A percentile compares a stretch with the other conserved stretches of the same genome.
phyloP scores from a whole-genome alignment of 2,888 invertebrate species.

The Eupithecia pulchellata region DNA sequence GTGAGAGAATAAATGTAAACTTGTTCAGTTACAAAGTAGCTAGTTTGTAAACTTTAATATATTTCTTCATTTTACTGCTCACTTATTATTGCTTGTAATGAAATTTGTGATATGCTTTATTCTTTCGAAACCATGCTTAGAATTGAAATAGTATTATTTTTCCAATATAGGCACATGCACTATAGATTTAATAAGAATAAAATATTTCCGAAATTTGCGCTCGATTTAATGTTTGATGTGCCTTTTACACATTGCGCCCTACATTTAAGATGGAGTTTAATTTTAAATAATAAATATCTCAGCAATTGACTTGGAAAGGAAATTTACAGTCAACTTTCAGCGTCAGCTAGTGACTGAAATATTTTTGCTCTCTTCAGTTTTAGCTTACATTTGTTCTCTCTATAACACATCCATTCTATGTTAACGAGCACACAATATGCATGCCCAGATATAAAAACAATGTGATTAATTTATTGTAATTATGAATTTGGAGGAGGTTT shows the following conservation, averaged over 20 bases:
- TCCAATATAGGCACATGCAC: no score
- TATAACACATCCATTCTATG: conserved; percentile 34
- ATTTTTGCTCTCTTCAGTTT: not conserved
- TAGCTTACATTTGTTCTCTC: conserved; percentile 30
- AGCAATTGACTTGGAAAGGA: not conserved
- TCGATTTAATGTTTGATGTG: not conserved
- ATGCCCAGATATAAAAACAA: conserved; percentile 62
- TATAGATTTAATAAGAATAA: not conserved
- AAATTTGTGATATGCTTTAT: not conserved
- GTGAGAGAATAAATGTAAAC: conserved; percentile 31
- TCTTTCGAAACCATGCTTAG: not conserved
- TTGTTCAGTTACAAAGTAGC: not conserved
- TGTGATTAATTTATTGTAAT: conserved; percentile 50
- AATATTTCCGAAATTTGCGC: not conserved
- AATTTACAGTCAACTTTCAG: not conserved
- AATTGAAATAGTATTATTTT: not conserved
- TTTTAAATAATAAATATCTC: not conserved
- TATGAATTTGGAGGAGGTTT: conserved; percentile 38
- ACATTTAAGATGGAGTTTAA: not conserved
- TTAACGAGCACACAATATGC: conserved; percentile 59
- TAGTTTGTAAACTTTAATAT: not conserved
- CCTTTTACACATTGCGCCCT: not conserved
- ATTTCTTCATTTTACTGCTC: not conserved
- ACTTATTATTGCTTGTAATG: not conserved
- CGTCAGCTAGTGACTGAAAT: not conserved